phyloP scores from a whole-genome alignment of 2,113 vertebrate genomes.

The Tautogolabrus adspersus region DNA sequence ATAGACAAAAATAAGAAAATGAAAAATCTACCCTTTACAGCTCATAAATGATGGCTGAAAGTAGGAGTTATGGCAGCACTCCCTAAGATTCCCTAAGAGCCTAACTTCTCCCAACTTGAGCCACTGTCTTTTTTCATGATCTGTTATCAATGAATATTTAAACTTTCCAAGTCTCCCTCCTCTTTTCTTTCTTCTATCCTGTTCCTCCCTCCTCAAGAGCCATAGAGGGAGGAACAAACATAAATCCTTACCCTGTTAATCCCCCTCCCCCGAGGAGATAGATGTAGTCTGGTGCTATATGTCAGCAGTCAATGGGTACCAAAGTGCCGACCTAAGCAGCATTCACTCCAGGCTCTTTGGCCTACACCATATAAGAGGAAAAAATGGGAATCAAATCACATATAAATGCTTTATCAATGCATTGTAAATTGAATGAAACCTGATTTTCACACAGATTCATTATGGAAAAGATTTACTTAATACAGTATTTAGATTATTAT shows the following conservation, averaged over 20 bases:
- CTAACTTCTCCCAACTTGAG: not conserved
- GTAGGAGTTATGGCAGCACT: not conserved
- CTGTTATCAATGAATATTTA: not conserved
- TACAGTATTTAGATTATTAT: too few species aligned
- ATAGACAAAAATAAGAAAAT: not conserved
- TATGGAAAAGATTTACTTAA: not conserved
- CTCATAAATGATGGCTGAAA: not conserved
- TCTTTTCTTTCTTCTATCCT: not conserved
- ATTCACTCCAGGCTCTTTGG: not conserved
- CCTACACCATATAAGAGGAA: conserved; percentile 11
- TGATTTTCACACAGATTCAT: not conserved
- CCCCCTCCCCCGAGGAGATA: conserved; percentile 32
- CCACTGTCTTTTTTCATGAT: not conserved
- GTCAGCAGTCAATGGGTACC: conserved; percentile 12
- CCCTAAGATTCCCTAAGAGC: not conserved
- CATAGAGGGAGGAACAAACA: conserved; percentile 3
- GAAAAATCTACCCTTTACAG: not conserved
- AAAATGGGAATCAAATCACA: conserved; percentile 22
- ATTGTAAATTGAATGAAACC: not conserved
- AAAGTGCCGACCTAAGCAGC: conserved; percentile 42
- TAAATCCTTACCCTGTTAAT: conserved; percentile 14
- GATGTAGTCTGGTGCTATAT: conserved; percentile 16
- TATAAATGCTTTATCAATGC: conserved; percentile 1
- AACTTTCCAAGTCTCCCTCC: not conserved
- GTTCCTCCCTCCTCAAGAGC: conserved; percentile 1